These are phyloP conservation scores for Dascyllus trimaculatus DNA, from an alignment of 2,113 vertebrate genomes.

Conservation along the genomic window DNA sequence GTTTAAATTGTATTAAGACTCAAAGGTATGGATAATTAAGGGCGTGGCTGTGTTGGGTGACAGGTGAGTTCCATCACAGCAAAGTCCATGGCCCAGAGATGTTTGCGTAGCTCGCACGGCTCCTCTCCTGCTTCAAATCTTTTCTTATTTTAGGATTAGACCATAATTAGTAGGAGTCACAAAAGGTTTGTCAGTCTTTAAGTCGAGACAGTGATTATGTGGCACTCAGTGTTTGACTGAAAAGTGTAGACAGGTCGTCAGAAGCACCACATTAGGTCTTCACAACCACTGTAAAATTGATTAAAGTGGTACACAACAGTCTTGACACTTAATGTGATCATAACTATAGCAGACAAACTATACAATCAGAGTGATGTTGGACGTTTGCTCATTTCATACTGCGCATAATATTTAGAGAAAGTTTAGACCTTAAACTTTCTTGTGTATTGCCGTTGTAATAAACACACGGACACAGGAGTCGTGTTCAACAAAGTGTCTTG, in stretches of 20 bases:
- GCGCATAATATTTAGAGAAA: constrained; percentile 2
- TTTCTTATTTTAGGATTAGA: too few relatives aligned
- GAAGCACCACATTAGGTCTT: neutral
- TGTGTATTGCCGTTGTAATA: neutral
- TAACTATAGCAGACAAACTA: neutral
- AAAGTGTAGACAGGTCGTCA: neutral
- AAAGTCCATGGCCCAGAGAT: too few relatives aligned
- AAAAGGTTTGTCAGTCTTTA: too few relatives aligned
- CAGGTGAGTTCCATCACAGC: too few relatives aligned
- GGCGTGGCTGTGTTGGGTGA: too few relatives aligned
- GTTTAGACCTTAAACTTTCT: neutral
- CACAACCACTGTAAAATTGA: neutral
- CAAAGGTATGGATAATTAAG: too few relatives aligned
- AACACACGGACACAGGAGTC: neutral
- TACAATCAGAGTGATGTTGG: neutral
- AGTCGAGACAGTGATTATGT: neutral
- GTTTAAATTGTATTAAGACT: too few relatives aligned
- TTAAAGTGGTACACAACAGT: neutral
- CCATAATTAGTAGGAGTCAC: too few relatives aligned
- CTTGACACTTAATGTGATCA: too few relatives aligned
- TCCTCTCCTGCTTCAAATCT: too few relatives aligned
- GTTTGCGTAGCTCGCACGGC: too few relatives aligned
- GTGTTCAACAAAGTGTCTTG: constrained; percentile 29
- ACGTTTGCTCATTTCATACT: neutral
- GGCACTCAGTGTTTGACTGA: neutral